These are phyloP conservation scores for Notarius lentiginosus DNA, from an alignment of 2,113 vertebrate species.

Conservation along the genomic window DNA sequence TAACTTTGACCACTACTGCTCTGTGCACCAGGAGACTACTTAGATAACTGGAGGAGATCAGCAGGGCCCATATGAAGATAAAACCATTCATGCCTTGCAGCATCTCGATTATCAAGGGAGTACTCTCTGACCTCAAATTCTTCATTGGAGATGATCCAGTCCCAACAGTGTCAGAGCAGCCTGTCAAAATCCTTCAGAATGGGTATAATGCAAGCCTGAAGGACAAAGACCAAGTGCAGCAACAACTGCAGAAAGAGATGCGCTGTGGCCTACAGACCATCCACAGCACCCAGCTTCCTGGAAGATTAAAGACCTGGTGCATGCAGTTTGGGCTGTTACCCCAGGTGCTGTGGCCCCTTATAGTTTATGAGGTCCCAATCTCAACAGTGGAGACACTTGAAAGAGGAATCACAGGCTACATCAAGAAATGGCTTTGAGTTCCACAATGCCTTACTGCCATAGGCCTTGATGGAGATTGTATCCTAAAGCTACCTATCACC, in stretches of 20 bases:
- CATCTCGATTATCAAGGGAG: constrained; percentile 34
- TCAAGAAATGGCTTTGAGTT: neutral
- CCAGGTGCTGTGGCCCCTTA: neutral
- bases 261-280: neutral
- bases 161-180: constrained; percentile 26
- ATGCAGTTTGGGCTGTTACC: constrained; percentile 9
- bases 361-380: neutral
- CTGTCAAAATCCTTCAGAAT: constrained; percentile 38
- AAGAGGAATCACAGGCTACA: neutral
- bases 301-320: constrained; percentile 39
- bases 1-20: no score
- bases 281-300: constrained; percentile 14
- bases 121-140: neutral
- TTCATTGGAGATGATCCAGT: constrained; percentile 23
- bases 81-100: constrained; percentile 13
- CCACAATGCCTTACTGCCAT: neutral
- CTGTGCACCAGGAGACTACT: no score
- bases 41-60: constrained; percentile 14
- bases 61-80: constrained; percentile 30
- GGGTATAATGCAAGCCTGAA: constrained; percentile 36
- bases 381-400: neutral
- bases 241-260: neutral
- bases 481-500: neutral
- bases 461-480: neutral
- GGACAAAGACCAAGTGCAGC: constrained; percentile 14